Evolutionary conservation across 2,888 invertebrate genomes (phyloP).

Genomic region (Hemithea aestivaria): DNA sequence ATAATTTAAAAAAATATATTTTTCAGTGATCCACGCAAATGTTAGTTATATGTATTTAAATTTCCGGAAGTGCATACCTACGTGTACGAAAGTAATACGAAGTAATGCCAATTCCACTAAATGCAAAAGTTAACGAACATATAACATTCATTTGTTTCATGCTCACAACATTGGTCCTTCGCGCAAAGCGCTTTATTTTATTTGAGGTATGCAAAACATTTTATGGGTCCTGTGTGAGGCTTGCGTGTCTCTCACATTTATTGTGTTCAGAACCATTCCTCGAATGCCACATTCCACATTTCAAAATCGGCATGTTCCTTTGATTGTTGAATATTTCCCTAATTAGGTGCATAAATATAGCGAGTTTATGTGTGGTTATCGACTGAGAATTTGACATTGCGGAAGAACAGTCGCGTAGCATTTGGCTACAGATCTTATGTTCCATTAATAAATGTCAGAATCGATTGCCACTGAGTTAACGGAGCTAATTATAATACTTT

Average conservation of each 20-base stretch:
- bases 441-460: slow-evolving; percentile 2
- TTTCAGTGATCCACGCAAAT: too few relatives aligned
- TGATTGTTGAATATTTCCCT: slow-evolving; percentile 37
- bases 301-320: slow-evolving; percentile 37
- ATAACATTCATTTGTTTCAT: slow-evolving; percentile 46
- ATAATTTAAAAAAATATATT: too few relatives aligned
- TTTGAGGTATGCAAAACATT: slow-evolving; percentile 51
- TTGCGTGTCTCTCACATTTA: slow-evolving; percentile 45
- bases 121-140: slow-evolving; percentile 29
- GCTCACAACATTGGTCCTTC: slow-evolving; percentile 46
- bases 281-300: slow-evolving; percentile 39
- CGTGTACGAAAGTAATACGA: too few relatives aligned
- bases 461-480: slow-evolving; percentile 8
- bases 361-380: slow-evolving; percentile 19
- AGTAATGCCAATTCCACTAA: too few relatives aligned
- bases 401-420: slow-evolving; percentile 12
- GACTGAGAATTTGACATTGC: slow-evolving; percentile 17
- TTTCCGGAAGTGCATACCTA: too few relatives aligned
- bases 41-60: too few relatives aligned
- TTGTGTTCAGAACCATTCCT: slow-evolving; percentile 40
- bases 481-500: slow-evolving; percentile 3
- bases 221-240: slow-evolving; percentile 52
- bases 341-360: slow-evolving; percentile 40
- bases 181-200: slow-evolving; percentile 47
- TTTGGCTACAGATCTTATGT: slow-evolving; percentile 6